Conservation (phyloP, 2,113 vertebrate genomes). For the Struthidea cinerea region DNA sequence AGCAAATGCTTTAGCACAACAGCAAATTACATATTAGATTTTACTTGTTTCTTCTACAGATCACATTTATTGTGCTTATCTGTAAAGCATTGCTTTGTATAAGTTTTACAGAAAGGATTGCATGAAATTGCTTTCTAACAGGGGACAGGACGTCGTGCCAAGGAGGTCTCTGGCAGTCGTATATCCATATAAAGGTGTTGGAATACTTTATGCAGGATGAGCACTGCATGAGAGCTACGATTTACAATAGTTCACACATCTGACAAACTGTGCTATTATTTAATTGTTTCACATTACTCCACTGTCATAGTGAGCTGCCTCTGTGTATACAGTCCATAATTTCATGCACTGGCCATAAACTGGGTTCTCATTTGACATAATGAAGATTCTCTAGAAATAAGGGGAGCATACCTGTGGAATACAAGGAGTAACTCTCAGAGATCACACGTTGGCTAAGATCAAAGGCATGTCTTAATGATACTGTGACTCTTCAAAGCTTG, state of each 20-base stretch:
- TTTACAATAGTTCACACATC: not conserved
- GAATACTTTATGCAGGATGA: not conserved
- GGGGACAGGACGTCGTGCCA: not conserved
- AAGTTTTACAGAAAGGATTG: not conserved
- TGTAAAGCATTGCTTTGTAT: not conserved
- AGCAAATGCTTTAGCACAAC: not conserved
- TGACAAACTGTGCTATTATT: not conserved
- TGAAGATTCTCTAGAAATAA: not conserved
- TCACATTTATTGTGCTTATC: not conserved
- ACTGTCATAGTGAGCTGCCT: not conserved
- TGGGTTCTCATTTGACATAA: not conserved
- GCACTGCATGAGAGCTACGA: not conserved
- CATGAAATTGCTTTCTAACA: not conserved
- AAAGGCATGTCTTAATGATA: slow-evolving; percentile 5
- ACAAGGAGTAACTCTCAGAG: not conserved
- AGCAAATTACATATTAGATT: not conserved
- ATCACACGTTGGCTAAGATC: not conserved
- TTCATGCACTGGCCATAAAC: not conserved
- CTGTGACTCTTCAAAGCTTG: not conserved
- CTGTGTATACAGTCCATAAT: not conserved
- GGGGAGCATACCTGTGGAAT: not conserved
- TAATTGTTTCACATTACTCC: not conserved
- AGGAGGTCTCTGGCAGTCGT: not conserved
- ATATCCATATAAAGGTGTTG: not conserved
- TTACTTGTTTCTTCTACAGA: not conserved